Conservation (phyloP, 2,888 invertebrate genomes). For the Ceriagrion tenellum region DNA sequence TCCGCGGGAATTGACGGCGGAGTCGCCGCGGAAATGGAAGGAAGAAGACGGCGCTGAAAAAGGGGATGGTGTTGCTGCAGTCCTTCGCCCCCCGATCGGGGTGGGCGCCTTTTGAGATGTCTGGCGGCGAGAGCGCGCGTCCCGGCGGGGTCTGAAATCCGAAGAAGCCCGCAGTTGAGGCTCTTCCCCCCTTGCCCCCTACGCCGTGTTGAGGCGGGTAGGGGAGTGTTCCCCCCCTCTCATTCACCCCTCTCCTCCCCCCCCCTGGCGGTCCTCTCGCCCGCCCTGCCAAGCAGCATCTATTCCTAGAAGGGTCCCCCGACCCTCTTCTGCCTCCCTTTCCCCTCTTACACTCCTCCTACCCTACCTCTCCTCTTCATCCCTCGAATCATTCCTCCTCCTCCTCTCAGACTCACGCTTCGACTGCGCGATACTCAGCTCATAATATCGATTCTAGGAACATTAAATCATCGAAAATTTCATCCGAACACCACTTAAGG, state of each 20-base stretch:
- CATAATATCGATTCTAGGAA: too few relatives aligned
- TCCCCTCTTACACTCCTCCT: background rate
- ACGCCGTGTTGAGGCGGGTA: background rate
- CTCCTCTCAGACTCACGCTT: too few relatives aligned
- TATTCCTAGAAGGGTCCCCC: slow-evolving; percentile 50
- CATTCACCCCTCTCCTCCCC: background rate
- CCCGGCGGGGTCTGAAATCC: slow-evolving; percentile 26
- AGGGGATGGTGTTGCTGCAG: background rate
- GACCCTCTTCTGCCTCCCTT: background rate
- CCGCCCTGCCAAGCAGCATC: slow-evolving; percentile 6
- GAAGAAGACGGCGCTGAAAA: too few relatives aligned
- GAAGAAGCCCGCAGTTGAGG: background rate
- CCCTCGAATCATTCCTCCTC: background rate
- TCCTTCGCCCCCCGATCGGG: background rate
- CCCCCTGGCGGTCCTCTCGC: background rate
- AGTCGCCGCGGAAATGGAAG: background rate
- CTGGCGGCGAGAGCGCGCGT: background rate
- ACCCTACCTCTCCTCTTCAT: background rate
- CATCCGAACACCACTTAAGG: too few relatives aligned
- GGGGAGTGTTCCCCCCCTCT: background rate
- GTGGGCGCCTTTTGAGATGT: background rate
- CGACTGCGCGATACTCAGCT: too few relatives aligned
- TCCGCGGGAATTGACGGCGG: background rate
- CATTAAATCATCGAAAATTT: too few relatives aligned
- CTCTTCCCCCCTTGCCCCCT: background rate